Percentiles rank a stretch among this genome's conserved stretches.
phyloP scores from a whole-genome alignment of 2,888 invertebrate species.

The Hirtodrosophila cameraria region DNA sequence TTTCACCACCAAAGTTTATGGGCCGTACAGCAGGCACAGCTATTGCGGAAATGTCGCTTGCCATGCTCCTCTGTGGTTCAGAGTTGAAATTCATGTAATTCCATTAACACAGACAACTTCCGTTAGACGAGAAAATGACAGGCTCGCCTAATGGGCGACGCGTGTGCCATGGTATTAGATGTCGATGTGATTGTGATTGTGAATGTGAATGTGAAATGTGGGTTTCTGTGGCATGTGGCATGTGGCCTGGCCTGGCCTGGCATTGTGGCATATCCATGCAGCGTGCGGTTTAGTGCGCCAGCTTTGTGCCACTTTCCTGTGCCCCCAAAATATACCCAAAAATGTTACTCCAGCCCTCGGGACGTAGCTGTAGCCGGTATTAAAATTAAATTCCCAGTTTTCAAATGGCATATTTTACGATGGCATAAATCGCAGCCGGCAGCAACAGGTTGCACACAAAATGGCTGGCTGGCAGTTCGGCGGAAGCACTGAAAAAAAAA shows the following conservation, averaged over 20 bases:
- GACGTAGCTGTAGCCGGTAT: slow-evolving; percentile 26
- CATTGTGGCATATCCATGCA: slow-evolving; percentile 32
- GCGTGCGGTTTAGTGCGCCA: slow-evolving; percentile 20
- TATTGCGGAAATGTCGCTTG: slow-evolving; percentile 46
- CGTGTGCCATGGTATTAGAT: slow-evolving; percentile 34
- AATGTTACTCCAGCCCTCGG: slow-evolving; percentile 9
- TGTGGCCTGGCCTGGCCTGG: too few relatives aligned
- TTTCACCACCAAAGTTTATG: slow-evolving; percentile 59
- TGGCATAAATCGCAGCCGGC: slow-evolving; percentile 51
- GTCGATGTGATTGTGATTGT: slow-evolving; percentile 6
- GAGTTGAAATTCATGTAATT: slow-evolving; percentile 77
- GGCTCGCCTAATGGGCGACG: slow-evolving; percentile 65
- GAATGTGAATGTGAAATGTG: slow-evolving; percentile 5
- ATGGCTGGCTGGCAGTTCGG: slow-evolving; percentile 14
- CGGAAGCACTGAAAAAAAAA: slow-evolving; percentile 53
- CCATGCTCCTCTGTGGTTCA: slow-evolving; percentile 59
- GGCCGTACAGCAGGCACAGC: slow-evolving; percentile 14
- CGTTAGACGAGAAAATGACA: slow-evolving; percentile 68
- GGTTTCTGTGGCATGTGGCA: too few relatives aligned
- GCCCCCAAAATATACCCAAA: slow-evolving; percentile 15
- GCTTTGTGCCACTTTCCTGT: slow-evolving; percentile 4
- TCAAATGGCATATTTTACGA: slow-evolving; percentile 61
- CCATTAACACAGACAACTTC: slow-evolving; percentile 77
- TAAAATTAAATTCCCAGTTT: slow-evolving; percentile 63
- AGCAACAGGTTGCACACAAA: slow-evolving; percentile 58